phyloP scores from a whole-genome alignment of 1,140 invertebrate genomes.

The Nebria ingens region DNA sequence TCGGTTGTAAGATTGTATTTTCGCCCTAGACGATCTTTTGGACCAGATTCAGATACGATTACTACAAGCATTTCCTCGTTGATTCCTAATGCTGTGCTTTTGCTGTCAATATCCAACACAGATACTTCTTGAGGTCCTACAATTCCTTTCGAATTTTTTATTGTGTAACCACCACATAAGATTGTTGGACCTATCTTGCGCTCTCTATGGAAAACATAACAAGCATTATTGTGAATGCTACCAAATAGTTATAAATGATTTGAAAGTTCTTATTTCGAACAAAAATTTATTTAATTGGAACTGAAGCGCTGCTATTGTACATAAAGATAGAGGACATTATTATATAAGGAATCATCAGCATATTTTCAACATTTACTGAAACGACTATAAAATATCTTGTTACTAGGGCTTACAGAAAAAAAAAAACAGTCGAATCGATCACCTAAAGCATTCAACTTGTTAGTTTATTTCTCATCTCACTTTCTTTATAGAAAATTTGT shows the following conservation, averaged over 20 bases:
- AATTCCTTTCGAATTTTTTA: slow-evolving; percentile 22
- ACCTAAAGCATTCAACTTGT: too few species aligned
- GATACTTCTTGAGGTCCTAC: slow-evolving; percentile 19
- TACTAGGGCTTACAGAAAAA: too few species aligned
- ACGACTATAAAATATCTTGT: too few species aligned
- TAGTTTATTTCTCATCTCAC: too few species aligned
- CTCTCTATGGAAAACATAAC: too few species aligned
- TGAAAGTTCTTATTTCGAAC: slow-evolving; percentile 16
- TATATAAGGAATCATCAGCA: too few species aligned
- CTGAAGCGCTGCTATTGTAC: slow-evolving; percentile 1
- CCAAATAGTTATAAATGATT: too few species aligned
- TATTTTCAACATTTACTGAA: too few species aligned
- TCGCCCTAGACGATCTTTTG: slow-evolving; percentile 19
- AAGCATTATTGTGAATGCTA: too few species aligned
- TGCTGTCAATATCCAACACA: slow-evolving; percentile 20
- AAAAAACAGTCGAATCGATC: too few species aligned
- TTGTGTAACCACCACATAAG: slow-evolving; percentile 15
- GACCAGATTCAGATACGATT: slow-evolving; percentile 20
- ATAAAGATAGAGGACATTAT: too few species aligned
- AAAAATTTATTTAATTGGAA: not conserved
- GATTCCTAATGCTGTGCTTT: slow-evolving; percentile 16
- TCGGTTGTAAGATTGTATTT: slow-evolving; percentile 17
- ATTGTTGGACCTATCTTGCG: not conserved
- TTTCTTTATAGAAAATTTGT: too few species aligned
- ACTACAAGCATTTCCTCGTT: slow-evolving; percentile 21